Evolutionary conservation across 2,113 vertebrate species (phyloP).

Genomic region (Mastomys coucha): DNA sequence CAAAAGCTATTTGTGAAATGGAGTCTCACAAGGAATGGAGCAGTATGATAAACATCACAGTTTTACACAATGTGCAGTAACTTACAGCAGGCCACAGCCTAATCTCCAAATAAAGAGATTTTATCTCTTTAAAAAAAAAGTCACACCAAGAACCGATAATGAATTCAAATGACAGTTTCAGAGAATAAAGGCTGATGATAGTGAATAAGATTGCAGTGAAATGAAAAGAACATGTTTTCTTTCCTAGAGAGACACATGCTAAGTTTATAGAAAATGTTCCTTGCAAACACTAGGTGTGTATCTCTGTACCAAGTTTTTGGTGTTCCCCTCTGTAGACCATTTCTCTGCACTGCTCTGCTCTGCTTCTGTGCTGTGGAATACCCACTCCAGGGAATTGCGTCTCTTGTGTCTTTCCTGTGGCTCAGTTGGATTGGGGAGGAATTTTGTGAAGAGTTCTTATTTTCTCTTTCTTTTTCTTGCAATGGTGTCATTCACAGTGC

Average conservation of each 20-base stretch:
- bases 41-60: neutral
- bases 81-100: neutral
- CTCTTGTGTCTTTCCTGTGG: neutral
- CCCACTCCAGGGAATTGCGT: neutral
- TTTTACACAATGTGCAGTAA: neutral
- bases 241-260: neutral
- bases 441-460: neutral
- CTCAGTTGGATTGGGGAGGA: neutral
- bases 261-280: neutral
- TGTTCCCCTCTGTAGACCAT: neutral
- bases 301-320: neutral
- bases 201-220: neutral
- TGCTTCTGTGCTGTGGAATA: neutral
- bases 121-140: neutral
- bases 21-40: neutral
- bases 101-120: neutral
- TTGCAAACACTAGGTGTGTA: neutral
- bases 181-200: neutral
- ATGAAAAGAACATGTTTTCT: neutral
- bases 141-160: neutral
- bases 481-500: neutral
- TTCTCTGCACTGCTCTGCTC: neutral
- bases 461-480: neutral
- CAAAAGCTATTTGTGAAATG: neutral
- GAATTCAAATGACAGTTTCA: slow-evolving; percentile 32